These are phyloP conservation scores for Acanthis flammea DNA, from an alignment of 2,797 vertebrate species.

Conservation along the genomic window DNA sequence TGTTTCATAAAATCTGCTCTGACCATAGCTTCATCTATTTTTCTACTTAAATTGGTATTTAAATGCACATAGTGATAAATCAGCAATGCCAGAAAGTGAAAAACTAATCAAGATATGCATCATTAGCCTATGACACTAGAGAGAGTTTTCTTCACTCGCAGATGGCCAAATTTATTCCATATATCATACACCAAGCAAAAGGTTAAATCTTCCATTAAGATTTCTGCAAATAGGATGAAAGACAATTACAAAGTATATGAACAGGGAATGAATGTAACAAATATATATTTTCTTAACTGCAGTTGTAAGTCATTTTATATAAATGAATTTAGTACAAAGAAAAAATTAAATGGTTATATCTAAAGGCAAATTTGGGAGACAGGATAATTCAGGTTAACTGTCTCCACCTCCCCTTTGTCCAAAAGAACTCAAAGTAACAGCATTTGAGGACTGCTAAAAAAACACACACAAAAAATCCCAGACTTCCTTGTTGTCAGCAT, in stretches of 20 bases:
- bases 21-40: slow-evolving; percentile 25
- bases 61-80: neutral
- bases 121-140: neutral
- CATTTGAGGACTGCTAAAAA: neutral
- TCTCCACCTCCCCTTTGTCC: neutral
- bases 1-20: slow-evolving; percentile 18
- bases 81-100: neutral
- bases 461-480: neutral
- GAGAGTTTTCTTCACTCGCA: neutral
- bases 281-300: neutral
- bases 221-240: neutral
- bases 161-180: neutral
- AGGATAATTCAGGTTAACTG: neutral
- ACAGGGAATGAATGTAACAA: neutral
- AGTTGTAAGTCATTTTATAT: neutral
- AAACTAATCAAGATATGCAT: neutral
- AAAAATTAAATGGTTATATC: neutral
- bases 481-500: neutral
- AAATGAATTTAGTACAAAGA: neutral
- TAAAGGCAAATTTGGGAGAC: neutral
- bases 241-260: neutral
- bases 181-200: neutral
- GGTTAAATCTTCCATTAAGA: neutral
- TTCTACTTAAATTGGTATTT: slow-evolving; percentile 39
- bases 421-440: neutral